Conservation (phyloP, 37 sponge, comb jelly and placozoan genomes). For the Eunapius fragilis region DNA sequence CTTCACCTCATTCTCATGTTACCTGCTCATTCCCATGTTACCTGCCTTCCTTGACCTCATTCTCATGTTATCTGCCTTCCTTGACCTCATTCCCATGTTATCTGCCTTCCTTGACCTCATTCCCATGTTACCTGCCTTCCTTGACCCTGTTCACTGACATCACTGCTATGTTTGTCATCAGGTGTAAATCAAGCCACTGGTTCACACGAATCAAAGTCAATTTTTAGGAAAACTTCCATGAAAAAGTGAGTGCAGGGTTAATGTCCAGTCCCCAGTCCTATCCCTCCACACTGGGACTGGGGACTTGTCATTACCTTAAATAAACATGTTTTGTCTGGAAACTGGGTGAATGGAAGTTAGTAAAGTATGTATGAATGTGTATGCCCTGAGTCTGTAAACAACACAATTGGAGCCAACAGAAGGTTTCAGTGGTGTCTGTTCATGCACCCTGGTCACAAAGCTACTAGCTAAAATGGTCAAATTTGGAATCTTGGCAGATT, state of each 20-base stretch:
- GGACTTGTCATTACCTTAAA: not conserved
- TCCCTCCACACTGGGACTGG: too few species aligned
- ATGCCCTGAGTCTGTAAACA: too few species aligned
- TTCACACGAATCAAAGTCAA: conserved; percentile 17
- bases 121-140: too few species aligned
- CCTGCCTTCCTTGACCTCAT: too few species aligned
- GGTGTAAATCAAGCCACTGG: not conserved
- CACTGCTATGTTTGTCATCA: not conserved
- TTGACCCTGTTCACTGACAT: too few species aligned
- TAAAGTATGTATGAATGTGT: too few species aligned
- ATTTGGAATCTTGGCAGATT: not conserved
- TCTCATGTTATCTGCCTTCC: too few species aligned
- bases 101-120: too few species aligned
- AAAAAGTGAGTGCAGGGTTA: conserved; percentile 36
- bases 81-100: too few species aligned
- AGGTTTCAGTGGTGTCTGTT: not conserved
- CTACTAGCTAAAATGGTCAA: not conserved
- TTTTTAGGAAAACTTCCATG: conserved; percentile 28
- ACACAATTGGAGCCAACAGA: too few species aligned
- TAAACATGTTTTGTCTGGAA: not conserved
- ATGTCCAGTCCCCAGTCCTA: not conserved
- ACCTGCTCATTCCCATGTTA: too few species aligned
- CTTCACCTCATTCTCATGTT: not conserved
- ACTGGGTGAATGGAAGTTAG: not conserved
- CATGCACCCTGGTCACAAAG: not conserved